These are phyloP conservation scores for Xylota sylvarum DNA, from an alignment of 2,888 invertebrate species.

Conservation along the genomic window DNA sequence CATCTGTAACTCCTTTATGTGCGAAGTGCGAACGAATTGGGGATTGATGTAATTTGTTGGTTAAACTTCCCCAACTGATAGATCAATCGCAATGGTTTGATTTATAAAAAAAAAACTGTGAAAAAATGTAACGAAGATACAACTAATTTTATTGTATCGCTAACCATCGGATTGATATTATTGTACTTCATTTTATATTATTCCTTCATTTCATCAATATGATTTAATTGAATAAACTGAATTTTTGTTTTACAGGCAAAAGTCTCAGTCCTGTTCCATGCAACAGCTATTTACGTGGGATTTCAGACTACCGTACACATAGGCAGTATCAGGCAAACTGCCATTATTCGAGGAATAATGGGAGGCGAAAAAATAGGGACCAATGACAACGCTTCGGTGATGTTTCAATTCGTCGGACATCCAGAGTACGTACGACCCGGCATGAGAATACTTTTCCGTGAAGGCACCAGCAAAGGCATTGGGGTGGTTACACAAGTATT, in stretches of 20 bases:
- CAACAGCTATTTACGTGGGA: conserved; percentile 92
- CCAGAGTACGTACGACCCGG: conserved; percentile 94
- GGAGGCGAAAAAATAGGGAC: conserved; percentile 87
- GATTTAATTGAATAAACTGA: conserved; percentile 1
- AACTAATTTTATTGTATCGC: no score
- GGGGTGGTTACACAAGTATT: conserved; percentile 93
- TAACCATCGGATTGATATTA: no score
- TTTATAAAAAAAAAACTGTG: no score
- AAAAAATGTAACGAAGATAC: no score
- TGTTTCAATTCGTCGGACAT: conserved; percentile 94
- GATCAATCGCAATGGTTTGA: no score
- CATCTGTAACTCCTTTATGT: no score
- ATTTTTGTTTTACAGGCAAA: conserved; percentile 89
- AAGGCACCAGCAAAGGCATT: conserved; percentile 94
- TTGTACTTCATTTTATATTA: no score
- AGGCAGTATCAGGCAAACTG: conserved; percentile 97
- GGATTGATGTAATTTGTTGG: no score
- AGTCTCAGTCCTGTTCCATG: conserved; percentile 94
- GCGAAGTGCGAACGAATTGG: no score
- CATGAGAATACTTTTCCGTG: conserved; percentile 92
- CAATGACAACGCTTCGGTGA: conserved; percentile 93
- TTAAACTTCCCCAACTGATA: no score
- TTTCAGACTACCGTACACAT: conserved; percentile 98
- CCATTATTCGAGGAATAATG: conserved; percentile 92
- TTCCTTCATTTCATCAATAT: no score